Evolutionary conservation across 2,888 invertebrate genomes (phyloP), one percentile per base, ranked within the genome.

Genomic region (Eristalinus aeneus): DNA sequence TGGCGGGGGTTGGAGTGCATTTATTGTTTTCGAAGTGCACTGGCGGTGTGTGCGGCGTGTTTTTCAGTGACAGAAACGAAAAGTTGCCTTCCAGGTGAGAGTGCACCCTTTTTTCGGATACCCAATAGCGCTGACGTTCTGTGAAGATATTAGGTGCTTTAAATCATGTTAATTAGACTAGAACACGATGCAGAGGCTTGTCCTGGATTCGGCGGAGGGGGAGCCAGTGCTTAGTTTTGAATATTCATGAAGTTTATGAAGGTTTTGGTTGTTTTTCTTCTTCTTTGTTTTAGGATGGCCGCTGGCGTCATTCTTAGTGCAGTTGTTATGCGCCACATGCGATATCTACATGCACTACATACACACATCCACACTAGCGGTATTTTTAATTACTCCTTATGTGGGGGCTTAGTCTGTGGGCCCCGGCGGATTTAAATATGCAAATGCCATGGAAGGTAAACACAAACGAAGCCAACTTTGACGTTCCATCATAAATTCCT

Each of bases 111-210:
- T 72, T 64, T 58, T 56, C 32, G 34, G 53, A 67, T 63, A 27
- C 27, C 27, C 73, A 56, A 63, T 68, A 68, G 20, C 23, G 68
- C n/a, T 63, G 31, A 56, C 54, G 39, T 80, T 74, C 61, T 27
- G 10, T 56, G 74, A n/a, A 69, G 73, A 58, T 80, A 80, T 74
- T 69, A 69, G 80, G 63, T 34, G 68, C 32, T 63, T 61, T 80
- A 69, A 80, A 74, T 80, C 67, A 80, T 80, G 80, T 68, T 74
- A 74, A 80, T 74, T 80, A 68, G 74, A 80, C 63, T 56, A 63
- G 31, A 74, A 80, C 68, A 56, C 32, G 20, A 67, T 74, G 67
- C 36, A 11, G 64, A 10, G 34, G 39, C 31, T 32, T 23, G 72
- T 34, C 46, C 6, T 60, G 46, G 20, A 22, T 1, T 63, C 11